Conservation (phyloP, 2,113 vertebrate genomes). For the Thamnophis sirtalis region DNA sequence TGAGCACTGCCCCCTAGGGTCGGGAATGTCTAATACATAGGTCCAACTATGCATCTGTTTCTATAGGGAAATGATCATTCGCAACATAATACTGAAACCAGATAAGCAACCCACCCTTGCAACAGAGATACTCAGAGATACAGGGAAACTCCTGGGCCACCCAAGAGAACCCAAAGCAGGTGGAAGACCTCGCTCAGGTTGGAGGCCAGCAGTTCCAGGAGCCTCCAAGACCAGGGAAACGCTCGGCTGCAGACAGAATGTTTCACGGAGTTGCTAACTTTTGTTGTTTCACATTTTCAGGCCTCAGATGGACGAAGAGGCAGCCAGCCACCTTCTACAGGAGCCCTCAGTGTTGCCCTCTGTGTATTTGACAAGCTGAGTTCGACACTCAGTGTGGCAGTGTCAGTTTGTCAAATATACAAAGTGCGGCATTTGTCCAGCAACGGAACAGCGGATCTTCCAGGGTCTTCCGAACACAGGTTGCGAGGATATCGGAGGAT, state of each 20-base stretch:
- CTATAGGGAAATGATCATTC: background rate
- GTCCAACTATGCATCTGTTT: background rate
- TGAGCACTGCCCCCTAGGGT: too few species aligned
- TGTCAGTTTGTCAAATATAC: constrained; percentile 99
- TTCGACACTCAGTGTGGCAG: constrained; percentile 86
- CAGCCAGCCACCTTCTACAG: rapidly evolving
- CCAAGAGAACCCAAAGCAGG: background rate
- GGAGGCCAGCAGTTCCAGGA: background rate
- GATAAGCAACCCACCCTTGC: background rate
- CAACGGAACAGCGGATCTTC: constrained; percentile 19
- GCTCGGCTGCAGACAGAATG: background rate
- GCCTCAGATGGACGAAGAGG: background rate
- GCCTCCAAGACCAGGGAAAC: background rate
- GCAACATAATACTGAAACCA: background rate
- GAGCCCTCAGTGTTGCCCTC: constrained; percentile 77
- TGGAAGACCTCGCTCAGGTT: background rate
- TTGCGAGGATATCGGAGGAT: rapidly evolving
- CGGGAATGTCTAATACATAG: too few species aligned
- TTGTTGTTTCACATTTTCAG: background rate
- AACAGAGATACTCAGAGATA: background rate
- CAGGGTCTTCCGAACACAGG: background rate
- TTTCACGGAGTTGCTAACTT: background rate
- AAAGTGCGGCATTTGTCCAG: constrained; percentile 85
- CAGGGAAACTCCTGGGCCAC: background rate
- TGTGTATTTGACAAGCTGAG: constrained; percentile 99